Evolutionary conservation across 2,888 invertebrate species (phyloP), one percentile per base, ranked within the genome.

Genomic region (Plagodis pulveraria): DNA sequence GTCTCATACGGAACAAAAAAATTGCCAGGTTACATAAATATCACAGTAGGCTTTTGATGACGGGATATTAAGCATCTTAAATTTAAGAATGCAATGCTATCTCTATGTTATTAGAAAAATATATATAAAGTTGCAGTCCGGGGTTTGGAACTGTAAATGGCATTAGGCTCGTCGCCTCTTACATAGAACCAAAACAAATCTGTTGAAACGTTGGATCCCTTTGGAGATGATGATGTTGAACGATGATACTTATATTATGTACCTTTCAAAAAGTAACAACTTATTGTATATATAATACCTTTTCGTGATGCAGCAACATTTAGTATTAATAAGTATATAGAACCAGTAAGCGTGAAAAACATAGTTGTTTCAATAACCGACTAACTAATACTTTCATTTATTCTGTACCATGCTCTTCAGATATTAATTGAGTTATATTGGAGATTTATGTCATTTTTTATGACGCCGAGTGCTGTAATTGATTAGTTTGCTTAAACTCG

Each of bases 401-500:
- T 8, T 32, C 5, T 8, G n/a, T 7, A 22, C 12, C 12, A 34
- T 22, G 11, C 9, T 0, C 11, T 11, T 34, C 42, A 34, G 6
- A 33, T 45, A 41, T 22, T 46, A n/a, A 56, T 45, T 45, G 32
- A 2, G 42, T 22, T 41, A 34, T 22, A 11, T 38, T 47, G 46
- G n/a, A 12, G 22, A 34, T 50, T 50, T 46, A 50, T 46, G 44
- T 34, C 12, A 50, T 33, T 56, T 36, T 34, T n/a, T 22, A 22
- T 22, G 22, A 22, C 22, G 22, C 22, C 4, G 22, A 22, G 22
- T 22, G 22, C 22, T 22, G 22, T 22, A 4, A 22, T 22, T 22
- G 22, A 22, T 22, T 22, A 22, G 22, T n/a, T n/a, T n/a, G n/a
- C 22, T 22, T 22, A 22, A 22, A 22, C 22, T 22, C 22, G 22